A percentile compares a stretch with the other conserved stretches of the same genome.
These are phyloP conservation scores for Batillaria attramentaria DNA, from an alignment of 1,140 invertebrate genomes.

Conservation along the genomic window DNA sequence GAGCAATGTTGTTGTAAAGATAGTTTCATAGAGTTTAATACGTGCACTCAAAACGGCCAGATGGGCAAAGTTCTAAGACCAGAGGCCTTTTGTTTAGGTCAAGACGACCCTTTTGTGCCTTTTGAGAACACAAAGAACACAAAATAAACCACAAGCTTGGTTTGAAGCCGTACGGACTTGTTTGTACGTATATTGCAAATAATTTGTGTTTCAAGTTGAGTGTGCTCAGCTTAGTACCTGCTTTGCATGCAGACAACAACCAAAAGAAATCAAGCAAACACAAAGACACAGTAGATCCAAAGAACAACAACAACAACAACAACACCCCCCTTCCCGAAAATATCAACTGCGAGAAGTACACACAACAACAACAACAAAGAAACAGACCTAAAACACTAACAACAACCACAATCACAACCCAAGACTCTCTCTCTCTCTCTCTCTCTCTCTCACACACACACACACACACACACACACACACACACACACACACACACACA, in stretches of 20 bases:
- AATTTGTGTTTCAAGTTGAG: background rate
- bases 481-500: background rate
- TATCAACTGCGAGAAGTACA: background rate
- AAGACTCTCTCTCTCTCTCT: background rate
- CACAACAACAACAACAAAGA: background rate
- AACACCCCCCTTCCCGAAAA: background rate
- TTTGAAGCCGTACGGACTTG: too few species aligned
- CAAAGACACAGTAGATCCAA: background rate
- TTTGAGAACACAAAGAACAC: too few species aligned
- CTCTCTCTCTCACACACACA: background rate
- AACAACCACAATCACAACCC: background rate
- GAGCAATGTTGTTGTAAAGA: too few species aligned
- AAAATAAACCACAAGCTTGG: too few species aligned
- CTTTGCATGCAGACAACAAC: background rate
- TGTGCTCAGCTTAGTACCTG: background rate
- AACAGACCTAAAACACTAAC: background rate
- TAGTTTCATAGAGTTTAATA: too few species aligned
- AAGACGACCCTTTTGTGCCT: too few species aligned
- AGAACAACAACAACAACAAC: background rate
- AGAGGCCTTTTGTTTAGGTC: too few species aligned
- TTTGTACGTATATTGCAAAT: too few species aligned
- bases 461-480: conserved; percentile 2
- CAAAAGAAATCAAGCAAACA: background rate
- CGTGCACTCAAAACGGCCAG: too few species aligned
- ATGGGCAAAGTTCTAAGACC: too few species aligned